phyloP scores from a whole-genome alignment of 2,797 vertebrate species.

The Coregonus suidteri region DNA sequence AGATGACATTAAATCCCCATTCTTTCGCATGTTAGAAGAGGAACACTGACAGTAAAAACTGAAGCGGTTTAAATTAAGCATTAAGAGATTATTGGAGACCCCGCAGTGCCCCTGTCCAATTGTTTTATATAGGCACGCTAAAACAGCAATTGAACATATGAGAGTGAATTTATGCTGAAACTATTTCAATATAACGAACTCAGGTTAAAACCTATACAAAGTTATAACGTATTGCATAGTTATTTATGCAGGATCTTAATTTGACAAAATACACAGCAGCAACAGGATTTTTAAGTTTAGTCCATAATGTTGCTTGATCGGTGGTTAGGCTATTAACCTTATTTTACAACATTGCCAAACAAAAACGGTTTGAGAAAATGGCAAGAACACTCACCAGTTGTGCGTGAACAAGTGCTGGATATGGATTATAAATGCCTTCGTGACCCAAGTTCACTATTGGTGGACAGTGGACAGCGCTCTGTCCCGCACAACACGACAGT shows the following conservation, averaged over 20 bases:
- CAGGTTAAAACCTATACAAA: not conserved
- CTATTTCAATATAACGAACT: not conserved
- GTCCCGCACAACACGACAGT: not conserved
- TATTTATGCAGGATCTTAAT: not conserved
- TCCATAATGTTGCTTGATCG: not conserved
- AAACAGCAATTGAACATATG: not conserved
- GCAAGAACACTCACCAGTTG: not conserved
- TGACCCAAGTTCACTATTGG: not conserved
- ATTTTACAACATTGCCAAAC: not conserved
- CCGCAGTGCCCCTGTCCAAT: not conserved
- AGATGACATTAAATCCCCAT: not conserved
- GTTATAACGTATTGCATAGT: not conserved
- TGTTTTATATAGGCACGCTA: not conserved
- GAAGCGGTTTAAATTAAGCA: not conserved
- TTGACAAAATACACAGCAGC: not conserved
- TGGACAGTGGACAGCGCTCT: not conserved
- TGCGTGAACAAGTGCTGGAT: not conserved
- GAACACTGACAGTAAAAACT: not conserved
- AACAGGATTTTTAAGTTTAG: not conserved
- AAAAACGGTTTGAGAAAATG: not conserved
- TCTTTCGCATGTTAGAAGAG: not conserved
- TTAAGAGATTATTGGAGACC: slow-evolving; percentile 1
- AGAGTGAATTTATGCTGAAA: not conserved
- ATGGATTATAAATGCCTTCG: not conserved
- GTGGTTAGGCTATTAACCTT: no score